Base-by-base conservation (phyloP, 1,140 invertebrate species). In the Rhopalosiphum maidis region DNA sequence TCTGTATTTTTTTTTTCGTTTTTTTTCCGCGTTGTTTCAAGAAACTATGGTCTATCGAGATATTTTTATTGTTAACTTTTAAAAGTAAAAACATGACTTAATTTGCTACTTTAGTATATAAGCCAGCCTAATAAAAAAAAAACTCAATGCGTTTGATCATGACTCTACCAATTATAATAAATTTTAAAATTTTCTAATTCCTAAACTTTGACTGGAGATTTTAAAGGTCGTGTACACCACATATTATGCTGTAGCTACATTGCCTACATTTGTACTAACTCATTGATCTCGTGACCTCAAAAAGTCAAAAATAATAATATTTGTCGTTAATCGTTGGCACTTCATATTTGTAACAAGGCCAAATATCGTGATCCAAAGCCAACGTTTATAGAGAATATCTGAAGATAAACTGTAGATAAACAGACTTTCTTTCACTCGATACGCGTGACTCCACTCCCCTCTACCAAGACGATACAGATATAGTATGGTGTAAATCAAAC, bases 381-480 rank as follows among this genome's bases (percentile, higher is more conserved):
- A 25, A 88, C 46, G n/a, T 25, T 37, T 89, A 3, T 23, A 89
- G 48, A 89, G 37, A 89, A 30, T 90, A 90, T 60, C 23, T 30
- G 25, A 90, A 15, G 37, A 43, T 68, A 90, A n/a, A 90, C 43
- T 68, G 89, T 30, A 41, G 41, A 41, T 41, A 21, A 68, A 90
- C 37, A 30, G 37, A 43, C 89, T 43, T 90, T 90, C 89, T 68
- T 90, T 68, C 89, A 30, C 4, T 41, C 89, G 46, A 37, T 68
- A 68, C 88, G 35, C 48, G 89, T 90, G 89, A 90, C 37, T 68
- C n/a, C 87, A 4, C 22, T 37, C 88, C 46, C 88, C 37, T 30
- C 30, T 9, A 48, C 23, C 23, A 55, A 54, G 23, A n/a, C 30
- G 30, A 30, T 30, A 41, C 5, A 89, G 46, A 88, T 37, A 60